phyloP scores from a whole-genome alignment of 2,113 vertebrate genomes.

The Nesoenas mayeri region DNA sequence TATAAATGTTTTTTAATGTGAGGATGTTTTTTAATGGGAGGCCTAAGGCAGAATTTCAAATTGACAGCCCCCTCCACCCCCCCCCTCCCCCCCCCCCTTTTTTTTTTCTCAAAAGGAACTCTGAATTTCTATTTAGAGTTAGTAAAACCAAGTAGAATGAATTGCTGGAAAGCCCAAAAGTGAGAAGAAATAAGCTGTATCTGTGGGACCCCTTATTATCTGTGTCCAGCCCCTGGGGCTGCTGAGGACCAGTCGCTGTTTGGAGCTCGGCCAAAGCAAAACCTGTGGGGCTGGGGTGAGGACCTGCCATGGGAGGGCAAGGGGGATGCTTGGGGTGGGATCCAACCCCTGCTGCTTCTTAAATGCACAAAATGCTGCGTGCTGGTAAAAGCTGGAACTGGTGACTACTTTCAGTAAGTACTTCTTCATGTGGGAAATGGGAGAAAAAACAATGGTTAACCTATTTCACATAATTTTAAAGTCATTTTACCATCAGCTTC shows the following conservation, averaged over 20 bases:
- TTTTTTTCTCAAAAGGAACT: neutral
- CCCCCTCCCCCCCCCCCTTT: too few relatives aligned
- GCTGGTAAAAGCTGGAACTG: neutral
- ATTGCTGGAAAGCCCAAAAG: neutral
- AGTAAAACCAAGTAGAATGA: neutral
- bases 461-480: accelerated
- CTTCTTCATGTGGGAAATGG: neutral
- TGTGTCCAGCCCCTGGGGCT: neutral
- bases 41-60: neutral
- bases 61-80: too few relatives aligned
- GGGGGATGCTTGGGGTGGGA: neutral
- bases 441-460: neutral
- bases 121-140: neutral
- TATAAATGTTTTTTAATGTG: neutral
- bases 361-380: neutral
- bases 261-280: neutral
- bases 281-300: neutral
- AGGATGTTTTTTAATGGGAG: neutral
- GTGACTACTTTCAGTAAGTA: neutral
- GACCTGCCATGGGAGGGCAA: neutral
- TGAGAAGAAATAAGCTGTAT: neutral
- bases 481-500: neutral
- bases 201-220: neutral
- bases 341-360: neutral
- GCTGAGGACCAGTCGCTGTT: neutral